Base-by-base conservation (phyloP, 35 echinoderm and acorn worm species). In the Stichopus chloronotus region DNA sequence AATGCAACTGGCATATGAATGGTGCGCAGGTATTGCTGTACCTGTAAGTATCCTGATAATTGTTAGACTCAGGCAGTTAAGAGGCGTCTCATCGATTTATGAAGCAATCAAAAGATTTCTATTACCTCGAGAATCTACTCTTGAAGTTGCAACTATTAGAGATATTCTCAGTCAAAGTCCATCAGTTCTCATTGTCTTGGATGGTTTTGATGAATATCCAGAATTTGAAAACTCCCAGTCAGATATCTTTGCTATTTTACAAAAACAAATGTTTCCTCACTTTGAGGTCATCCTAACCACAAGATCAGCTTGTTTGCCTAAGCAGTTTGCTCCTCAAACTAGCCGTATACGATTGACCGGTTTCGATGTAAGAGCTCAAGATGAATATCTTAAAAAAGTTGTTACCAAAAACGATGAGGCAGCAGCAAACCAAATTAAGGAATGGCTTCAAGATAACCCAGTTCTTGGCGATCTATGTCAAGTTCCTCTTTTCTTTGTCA, bases 231-330 rank as follows among this genome's bases (percentile, higher is more conserved):
- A 6, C 4, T 7, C 55, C 16, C 17, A 85, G 9, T 8, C 17
- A 58, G 82, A 85, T 85, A 22, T 85, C 52, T 8, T 85, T 7
- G 57, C 55, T 53, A 85, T 85, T 58, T 20, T 85, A 22, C 16
- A 56, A 21, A 85, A 58, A 58, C 55, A 85, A 5, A 85, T 85
- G 82, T 85, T 85, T 58, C 82, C 55, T 22, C 8, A 85, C 19
- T 85, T 84, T 21, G 82, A 85, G 21, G 82, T 85, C n/a, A 85
- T 85, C 24, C 24, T 85, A 21, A 85, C 82, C 4, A 85, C 82
- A 5, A 30, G 82, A 20, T 85, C 82, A 59, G 17, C 82, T 19
- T 58, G 58, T n/a, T 58, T 85, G 3, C 82, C 82, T 8, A 85
- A 58, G 55, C 55, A 85, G 6, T 60, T 20, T 55, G 55, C 82